Conservation (phyloP, 1,140 invertebrate genomes). For the Cataglyphis hispanica region DNA sequence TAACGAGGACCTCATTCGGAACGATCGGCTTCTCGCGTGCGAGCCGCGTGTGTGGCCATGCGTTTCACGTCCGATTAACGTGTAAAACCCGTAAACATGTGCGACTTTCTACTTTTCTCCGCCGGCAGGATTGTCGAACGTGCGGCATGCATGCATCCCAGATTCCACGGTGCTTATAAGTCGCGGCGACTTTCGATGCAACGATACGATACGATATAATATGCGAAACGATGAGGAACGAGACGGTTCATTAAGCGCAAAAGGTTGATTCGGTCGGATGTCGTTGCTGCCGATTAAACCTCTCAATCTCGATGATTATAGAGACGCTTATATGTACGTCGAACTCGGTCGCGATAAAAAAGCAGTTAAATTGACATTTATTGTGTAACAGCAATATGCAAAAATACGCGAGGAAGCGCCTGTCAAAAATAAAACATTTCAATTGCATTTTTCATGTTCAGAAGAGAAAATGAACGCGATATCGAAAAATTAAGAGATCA, state of each 20-base stretch:
- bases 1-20: slow-evolving; percentile 46
- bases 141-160: slow-evolving; percentile 10
- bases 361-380: neutral
- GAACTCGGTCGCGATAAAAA: neutral
- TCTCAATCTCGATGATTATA: neutral
- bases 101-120: slow-evolving; percentile 75
- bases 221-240: neutral
- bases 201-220: slow-evolving; percentile 23
- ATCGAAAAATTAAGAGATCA: neutral
- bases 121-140: slow-evolving; percentile 51
- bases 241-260: slow-evolving; percentile 16
- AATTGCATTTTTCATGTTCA: too few species aligned
- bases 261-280: slow-evolving; percentile 12
- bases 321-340: slow-evolving; percentile 12
- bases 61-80: slow-evolving; percentile 74
- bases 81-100: slow-evolving; percentile 67
- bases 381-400: neutral
- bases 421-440: neutral
- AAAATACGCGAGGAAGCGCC: neutral
- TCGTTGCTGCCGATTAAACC: neutral
- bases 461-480: neutral
- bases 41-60: slow-evolving; percentile 41
- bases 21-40: slow-evolving; percentile 49
- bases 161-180: slow-evolving; percentile 15
- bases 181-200: slow-evolving; percentile 26